phyloP scores from a whole-genome alignment of 2,113 vertebrate species.

The Psophia crepitans region DNA sequence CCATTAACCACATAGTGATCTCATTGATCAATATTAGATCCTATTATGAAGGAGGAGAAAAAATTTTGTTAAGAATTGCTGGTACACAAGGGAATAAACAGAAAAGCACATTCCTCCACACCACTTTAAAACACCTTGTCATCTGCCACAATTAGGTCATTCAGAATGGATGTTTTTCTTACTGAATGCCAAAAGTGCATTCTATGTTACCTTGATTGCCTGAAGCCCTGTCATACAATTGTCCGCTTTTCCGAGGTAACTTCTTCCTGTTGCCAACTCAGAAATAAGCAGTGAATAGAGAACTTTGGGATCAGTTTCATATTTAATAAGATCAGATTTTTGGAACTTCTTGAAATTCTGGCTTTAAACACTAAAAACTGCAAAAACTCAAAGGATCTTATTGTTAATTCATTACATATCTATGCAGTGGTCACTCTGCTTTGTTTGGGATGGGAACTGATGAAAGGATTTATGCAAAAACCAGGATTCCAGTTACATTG shows the following conservation, averaged over 20 bases:
- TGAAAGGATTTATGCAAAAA: neutral
- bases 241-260: neutral
- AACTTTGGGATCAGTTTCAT: neutral
- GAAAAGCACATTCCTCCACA: neutral
- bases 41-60: neutral
- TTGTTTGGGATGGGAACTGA: neutral
- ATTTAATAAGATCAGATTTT: neutral
- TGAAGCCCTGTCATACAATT: neutral
- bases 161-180: neutral
- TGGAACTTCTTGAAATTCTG: neutral
- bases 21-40: neutral
- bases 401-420: neutral
- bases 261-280: neutral
- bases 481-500: neutral
- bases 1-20: neutral
- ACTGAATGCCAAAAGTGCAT: neutral
- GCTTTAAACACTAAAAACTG: neutral
- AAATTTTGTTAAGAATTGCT: neutral
- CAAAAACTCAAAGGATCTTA: neutral
- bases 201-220: neutral
- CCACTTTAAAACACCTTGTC: neutral
- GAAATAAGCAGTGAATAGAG: neutral
- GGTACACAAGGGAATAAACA: neutral
- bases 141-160: neutral
- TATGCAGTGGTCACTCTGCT: neutral